phyloP scores from a whole-genome alignment of 2,797 vertebrate species.

The Spatula versicolor region DNA sequence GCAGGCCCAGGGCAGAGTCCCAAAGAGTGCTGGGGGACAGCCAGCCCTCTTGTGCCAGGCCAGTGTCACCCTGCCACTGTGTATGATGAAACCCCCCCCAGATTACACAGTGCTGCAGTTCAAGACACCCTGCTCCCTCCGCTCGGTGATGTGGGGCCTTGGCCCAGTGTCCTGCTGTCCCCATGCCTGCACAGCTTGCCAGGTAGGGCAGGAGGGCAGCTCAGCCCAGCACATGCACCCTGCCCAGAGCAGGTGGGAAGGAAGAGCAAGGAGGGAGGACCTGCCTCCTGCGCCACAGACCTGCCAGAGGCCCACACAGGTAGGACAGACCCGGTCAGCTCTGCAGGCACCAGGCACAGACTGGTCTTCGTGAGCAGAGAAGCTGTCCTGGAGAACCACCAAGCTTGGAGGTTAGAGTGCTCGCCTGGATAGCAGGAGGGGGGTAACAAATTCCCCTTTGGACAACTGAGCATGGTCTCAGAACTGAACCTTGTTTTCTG shows the following conservation, averaged over 20 bases:
- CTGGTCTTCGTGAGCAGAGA: neutral
- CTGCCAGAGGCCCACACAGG: fast-evolving
- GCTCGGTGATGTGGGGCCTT: neutral
- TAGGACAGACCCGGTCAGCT: fast-evolving
- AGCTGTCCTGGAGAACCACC: neutral
- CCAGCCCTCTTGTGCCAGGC: neutral
- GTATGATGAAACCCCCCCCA: neutral
- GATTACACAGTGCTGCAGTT: neutral
- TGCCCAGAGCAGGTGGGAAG: neutral
- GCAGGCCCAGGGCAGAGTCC: neutral
- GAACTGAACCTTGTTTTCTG: neutral
- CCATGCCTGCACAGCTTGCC: neutral
- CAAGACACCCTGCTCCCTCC: neutral
- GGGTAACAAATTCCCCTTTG: no score
- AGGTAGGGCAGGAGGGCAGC: neutral
- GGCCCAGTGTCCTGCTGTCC: neutral
- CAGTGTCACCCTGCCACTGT: neutral
- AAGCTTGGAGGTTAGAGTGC: neutral
- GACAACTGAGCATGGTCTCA: no score
- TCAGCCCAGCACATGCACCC: fast-evolving
- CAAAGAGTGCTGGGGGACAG: neutral
- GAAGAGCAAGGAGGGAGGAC: neutral
- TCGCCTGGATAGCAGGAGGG: neutral
- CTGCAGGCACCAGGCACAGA: neutral
- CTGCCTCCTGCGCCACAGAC: fast-evolving